Evolutionary conservation across 2,888 invertebrate species (phyloP).

Genomic region (Bellardia pandia): DNA sequence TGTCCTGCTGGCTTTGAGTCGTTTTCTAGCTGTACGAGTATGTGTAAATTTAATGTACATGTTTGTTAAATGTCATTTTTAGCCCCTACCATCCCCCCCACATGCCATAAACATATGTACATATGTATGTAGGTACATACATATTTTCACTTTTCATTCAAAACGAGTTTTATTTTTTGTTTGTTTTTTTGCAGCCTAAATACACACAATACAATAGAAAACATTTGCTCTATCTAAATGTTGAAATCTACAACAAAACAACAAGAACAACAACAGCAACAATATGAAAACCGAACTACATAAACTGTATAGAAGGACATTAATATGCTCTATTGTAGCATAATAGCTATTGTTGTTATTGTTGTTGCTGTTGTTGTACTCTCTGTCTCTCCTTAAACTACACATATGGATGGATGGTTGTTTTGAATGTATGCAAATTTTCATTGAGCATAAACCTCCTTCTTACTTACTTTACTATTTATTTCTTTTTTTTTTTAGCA

Average conservation of each 20-base stretch:
- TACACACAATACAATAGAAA: constrained; percentile 48
- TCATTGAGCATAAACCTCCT: constrained; percentile 54
- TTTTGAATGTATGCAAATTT: constrained; percentile 69
- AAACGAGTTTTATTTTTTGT: constrained; percentile 47
- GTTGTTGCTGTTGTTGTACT: constrained; percentile 1
- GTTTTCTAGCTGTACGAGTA: not conserved
- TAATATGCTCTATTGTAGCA: constrained; percentile 62
- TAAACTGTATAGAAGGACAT: constrained; percentile 67
- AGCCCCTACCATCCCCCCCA: not conserved
- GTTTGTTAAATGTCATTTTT: constrained; percentile 34
- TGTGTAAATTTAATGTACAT: constrained; percentile 39
- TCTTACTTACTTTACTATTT: constrained; percentile 8
- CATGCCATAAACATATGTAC: not conserved
- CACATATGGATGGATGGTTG: constrained; percentile 27
- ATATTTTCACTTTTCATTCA: constrained; percentile 62
- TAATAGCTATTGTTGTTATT: constrained; percentile 45
- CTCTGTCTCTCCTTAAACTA: not conserved
- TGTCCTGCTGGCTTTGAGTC: too few species aligned
- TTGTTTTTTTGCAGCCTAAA: constrained; percentile 60
- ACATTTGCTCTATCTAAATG: constrained; percentile 65
- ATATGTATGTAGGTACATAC: not conserved
- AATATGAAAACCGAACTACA: not conserved
- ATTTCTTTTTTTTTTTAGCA: constrained; percentile 39
- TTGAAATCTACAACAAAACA: constrained; percentile 58
- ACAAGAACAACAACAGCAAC: constrained; percentile 31